These are phyloP conservation scores for Thecophora atra DNA, from an alignment of 2,888 invertebrate genomes.

Conservation along the genomic window DNA sequence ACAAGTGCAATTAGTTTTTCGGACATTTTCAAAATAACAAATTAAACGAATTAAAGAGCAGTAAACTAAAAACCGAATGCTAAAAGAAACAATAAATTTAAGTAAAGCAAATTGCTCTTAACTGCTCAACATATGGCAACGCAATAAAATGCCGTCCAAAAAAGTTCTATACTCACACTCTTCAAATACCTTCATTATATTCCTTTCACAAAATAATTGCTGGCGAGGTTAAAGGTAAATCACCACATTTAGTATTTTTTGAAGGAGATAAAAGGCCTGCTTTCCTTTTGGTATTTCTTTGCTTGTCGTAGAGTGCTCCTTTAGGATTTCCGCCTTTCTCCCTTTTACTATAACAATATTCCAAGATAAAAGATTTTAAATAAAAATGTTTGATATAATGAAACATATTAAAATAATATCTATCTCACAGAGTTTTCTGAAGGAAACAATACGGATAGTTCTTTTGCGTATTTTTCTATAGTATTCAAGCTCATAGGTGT, in stretches of 20 bases:
- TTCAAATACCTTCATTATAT: constrained; percentile 13
- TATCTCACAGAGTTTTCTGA: constrained; percentile 14
- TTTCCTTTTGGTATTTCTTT: constrained; percentile 1
- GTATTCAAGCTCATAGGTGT: not conserved
- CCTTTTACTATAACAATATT: constrained; percentile 10
- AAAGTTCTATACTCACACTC: too few species aligned
- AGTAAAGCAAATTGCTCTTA: too few species aligned
- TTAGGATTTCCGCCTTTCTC: constrained; percentile 13
- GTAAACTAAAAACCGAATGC: too few species aligned
- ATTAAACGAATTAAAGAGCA: too few species aligned
- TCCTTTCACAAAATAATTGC: not conserved
- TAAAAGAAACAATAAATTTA: too few species aligned
- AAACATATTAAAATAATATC: not conserved
- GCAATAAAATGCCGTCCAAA: too few species aligned
- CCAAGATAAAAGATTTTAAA: not conserved
- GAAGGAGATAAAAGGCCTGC: constrained; percentile 2
- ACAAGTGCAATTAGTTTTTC: too few species aligned
- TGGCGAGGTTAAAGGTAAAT: constrained; percentile 4
- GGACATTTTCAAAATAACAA: too few species aligned
- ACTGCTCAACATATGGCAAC: too few species aligned
- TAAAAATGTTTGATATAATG: not conserved
- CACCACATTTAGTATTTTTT: not conserved
- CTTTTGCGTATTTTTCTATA: constrained; percentile 3
- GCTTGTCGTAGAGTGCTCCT: constrained; percentile 13
- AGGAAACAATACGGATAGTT: constrained; percentile 3